Evolutionary conservation across 2,888 invertebrate species (phyloP).

Genomic region (Cantharis rufa): DNA sequence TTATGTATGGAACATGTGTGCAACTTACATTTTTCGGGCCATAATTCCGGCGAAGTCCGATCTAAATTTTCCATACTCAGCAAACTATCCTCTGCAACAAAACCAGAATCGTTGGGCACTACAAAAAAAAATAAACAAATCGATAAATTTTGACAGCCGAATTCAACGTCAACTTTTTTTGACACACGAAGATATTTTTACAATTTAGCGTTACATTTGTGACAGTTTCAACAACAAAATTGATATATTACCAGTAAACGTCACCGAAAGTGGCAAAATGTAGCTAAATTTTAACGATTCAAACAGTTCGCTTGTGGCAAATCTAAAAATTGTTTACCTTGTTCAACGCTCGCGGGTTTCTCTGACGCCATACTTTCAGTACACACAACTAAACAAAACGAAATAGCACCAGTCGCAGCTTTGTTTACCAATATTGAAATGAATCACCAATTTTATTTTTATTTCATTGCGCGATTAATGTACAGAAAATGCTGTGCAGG

Average conservation of each 20-base stretch:
- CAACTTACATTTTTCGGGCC: constrained; percentile 92
- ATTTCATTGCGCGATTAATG: neutral
- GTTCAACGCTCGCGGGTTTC: constrained; percentile 65
- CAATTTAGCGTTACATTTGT: neutral
- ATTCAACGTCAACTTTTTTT: constrained; percentile 11
- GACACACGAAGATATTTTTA: constrained; percentile 11
- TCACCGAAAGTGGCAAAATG: neutral
- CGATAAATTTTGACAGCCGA: constrained; percentile 33
- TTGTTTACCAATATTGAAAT: neutral
- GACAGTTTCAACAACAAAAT: neutral
- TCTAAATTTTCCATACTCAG: constrained; percentile 90
- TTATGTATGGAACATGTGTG: neutral
- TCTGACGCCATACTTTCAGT: constrained; percentile 67
- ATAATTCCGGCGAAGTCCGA: constrained; percentile 92
- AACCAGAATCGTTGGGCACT: constrained; percentile 40
- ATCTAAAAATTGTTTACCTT: constrained; percentile 58
- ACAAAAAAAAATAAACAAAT: constrained; percentile 22
- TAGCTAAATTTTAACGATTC: neutral
- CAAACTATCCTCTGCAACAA: constrained; percentile 70
- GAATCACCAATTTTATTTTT: no score
- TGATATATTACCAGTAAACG: neutral
- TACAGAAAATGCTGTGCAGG: neutral
- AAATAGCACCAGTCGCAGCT: constrained; percentile 1
- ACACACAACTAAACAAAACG: constrained; percentile 40
- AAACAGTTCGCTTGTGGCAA: neutral